Evolutionary conservation across 2,797 vertebrate species (phyloP).

Genomic region (Thaleichthys pacificus): DNA sequence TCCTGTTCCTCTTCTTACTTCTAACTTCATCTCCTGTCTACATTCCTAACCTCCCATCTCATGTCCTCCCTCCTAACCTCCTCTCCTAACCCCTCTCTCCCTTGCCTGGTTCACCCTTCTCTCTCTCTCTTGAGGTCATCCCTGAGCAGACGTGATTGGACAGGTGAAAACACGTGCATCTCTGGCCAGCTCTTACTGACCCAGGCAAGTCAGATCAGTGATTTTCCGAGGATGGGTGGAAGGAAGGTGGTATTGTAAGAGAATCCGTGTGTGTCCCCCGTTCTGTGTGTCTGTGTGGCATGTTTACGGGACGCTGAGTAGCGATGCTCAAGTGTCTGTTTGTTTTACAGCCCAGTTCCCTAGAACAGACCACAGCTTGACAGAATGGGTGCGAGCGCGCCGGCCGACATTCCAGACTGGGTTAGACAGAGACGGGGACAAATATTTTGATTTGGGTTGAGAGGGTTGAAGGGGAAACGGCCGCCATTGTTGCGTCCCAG

Average conservation of each 20-base stretch:
- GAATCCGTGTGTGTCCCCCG: not conserved
- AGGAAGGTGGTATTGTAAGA: not conserved
- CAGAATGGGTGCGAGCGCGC: not conserved
- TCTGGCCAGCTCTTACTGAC: not conserved
- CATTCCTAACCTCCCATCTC: not conserved
- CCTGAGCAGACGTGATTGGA: not conserved
- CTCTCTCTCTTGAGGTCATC: not conserved
- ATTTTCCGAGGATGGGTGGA: not conserved
- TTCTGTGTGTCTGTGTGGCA: not conserved
- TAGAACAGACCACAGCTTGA: not conserved
- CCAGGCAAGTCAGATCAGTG: not conserved
- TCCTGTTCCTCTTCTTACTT: too few relatives aligned
- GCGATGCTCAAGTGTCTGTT: slow-evolving; percentile 2
- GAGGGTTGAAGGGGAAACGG: slow-evolving; percentile 6
- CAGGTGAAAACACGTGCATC: not conserved
- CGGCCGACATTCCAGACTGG: slow-evolving; percentile 1
- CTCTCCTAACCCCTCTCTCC: not conserved
- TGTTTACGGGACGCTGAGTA: not conserved
- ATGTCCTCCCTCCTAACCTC: not conserved
- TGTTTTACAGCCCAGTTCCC: slow-evolving; percentile 6
- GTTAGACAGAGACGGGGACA: slow-evolving; percentile 8
- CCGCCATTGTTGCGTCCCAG: slow-evolving; percentile 11
- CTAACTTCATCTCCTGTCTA: not conserved
- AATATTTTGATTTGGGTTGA: slow-evolving; percentile 21
- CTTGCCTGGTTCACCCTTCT: not conserved